phyloP scores from a whole-genome alignment of 2,113 vertebrate genomes.

The Psilopsiagon aymara region DNA sequence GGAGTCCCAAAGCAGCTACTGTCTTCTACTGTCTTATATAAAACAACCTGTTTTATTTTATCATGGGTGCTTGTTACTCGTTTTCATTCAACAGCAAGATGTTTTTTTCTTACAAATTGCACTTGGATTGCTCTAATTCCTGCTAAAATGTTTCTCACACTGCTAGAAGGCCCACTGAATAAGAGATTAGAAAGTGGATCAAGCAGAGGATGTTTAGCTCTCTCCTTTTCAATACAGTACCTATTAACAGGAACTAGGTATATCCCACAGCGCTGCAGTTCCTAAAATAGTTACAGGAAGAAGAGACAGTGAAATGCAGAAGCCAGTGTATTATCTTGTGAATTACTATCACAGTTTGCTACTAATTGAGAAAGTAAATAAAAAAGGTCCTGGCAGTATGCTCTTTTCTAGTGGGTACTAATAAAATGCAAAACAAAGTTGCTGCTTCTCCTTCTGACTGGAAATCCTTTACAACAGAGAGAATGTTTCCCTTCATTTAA shows the following conservation, averaged over 20 bases:
- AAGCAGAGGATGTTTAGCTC: not conserved
- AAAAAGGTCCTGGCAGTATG: slow-evolving; percentile 70
- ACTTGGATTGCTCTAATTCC: not conserved
- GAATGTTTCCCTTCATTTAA: not conserved
- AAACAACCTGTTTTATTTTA: not conserved
- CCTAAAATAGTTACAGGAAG: slow-evolving; percentile 61
- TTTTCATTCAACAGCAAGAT: not conserved
- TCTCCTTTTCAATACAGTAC: not conserved
- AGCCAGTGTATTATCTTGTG: slow-evolving; percentile 64
- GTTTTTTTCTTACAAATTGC: not conserved
- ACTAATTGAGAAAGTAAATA: slow-evolving; percentile 78
- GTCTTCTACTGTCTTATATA: not conserved
- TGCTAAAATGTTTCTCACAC: not conserved
- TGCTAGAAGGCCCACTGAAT: not conserved
- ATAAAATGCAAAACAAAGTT: slow-evolving; percentile 60
- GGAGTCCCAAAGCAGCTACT: not conserved
- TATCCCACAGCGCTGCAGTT: slow-evolving; percentile 50
- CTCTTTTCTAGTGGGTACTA: slow-evolving; percentile 54
- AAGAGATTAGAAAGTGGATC: not conserved
- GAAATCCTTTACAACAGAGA: slow-evolving; percentile 56
- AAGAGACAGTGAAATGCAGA: slow-evolving; percentile 65
- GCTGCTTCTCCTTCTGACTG: not conserved
- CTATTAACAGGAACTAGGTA: not conserved
- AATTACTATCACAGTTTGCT: slow-evolving; percentile 76
- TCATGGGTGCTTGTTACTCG: not conserved